These are phyloP conservation scores for Crotalus adamanteus DNA, from an alignment of 2,797 vertebrate species.

Conservation along the genomic window DNA sequence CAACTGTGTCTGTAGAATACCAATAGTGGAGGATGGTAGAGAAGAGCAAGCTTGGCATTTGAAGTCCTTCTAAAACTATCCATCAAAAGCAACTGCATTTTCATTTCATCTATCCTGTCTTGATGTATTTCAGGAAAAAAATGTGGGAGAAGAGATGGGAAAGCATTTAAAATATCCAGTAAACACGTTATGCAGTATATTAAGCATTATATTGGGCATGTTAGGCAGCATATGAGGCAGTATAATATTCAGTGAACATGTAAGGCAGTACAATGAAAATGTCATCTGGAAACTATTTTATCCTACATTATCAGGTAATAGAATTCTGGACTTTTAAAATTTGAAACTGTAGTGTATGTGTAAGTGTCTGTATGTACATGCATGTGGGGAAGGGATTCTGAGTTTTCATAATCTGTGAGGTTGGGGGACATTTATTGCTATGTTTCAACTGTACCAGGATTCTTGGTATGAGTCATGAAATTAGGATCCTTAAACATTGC, in stretches of 20 bases:
- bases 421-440: background rate
- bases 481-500: background rate
- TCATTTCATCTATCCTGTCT: background rate
- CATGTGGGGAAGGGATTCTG: too few relatives aligned
- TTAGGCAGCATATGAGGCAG: background rate
- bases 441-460: background rate
- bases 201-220: background rate
- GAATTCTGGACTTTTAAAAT: background rate
- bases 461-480: background rate
- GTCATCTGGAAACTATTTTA: background rate
- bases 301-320: background rate
- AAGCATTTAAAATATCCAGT: background rate
- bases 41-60: too few relatives aligned
- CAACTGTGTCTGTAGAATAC: background rate
- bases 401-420: background rate
- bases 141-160: background rate
- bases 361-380: background rate
- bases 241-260: background rate
- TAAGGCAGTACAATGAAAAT: background rate
- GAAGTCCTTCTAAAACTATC: background rate
- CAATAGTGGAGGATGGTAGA: background rate
- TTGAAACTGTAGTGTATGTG: background rate
- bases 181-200: background rate
- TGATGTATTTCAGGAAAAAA: background rate
- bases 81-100: background rate